These are phyloP conservation scores for Sclerurus mexicanus DNA, from an alignment of 2,113 vertebrate genomes.

Conservation along the genomic window DNA sequence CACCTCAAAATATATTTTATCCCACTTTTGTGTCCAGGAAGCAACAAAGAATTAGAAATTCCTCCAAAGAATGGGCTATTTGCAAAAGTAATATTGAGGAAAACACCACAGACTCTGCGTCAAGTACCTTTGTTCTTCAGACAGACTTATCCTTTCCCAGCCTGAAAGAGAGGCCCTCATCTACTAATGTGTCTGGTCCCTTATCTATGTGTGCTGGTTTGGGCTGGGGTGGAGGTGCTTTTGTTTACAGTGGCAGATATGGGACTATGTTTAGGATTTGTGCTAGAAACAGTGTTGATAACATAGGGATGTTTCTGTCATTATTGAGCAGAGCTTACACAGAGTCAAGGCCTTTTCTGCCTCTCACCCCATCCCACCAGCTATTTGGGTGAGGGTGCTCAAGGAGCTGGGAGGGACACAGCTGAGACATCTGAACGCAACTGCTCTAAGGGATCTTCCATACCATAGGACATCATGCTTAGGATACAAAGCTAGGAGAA, in stretches of 20 bases:
- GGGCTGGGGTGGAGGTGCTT: background rate
- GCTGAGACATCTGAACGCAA: background rate
- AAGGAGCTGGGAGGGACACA: background rate
- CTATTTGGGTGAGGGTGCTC: background rate
- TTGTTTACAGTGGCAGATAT: background rate
- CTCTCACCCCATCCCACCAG: background rate
- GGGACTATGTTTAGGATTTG: background rate
- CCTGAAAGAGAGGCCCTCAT: background rate
- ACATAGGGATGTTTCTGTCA: fast-evolving
- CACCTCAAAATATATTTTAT: background rate
- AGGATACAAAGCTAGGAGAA: background rate
- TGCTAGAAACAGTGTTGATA: background rate
- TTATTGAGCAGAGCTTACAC: background rate
- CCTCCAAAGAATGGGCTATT: background rate
- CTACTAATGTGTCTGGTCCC: too few relatives aligned
- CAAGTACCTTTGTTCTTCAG: background rate
- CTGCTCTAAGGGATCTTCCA: background rate
- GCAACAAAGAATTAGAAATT: background rate
- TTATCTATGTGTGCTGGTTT: background rate
- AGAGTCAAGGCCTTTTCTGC: background rate
- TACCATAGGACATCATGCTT: background rate
- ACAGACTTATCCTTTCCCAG: background rate
- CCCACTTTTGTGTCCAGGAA: background rate
- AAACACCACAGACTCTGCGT: background rate
- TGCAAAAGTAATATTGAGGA: background rate